Conservation (phyloP, 2,113 vertebrate species). For the Saccopteryx leptura region DNA sequence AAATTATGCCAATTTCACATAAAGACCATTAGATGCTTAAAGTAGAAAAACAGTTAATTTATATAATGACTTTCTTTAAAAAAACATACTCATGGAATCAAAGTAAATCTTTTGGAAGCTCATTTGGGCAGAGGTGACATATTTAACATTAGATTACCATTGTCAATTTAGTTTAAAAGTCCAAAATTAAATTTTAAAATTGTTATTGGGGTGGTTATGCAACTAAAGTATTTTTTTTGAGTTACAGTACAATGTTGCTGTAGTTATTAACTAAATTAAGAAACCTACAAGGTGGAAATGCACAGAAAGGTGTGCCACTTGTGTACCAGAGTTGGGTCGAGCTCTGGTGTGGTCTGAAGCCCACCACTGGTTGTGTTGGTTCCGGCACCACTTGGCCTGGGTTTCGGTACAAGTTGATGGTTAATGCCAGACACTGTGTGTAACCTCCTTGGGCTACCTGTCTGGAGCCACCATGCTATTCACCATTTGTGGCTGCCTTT, state of each 20-base stretch:
- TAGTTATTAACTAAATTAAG: neutral
- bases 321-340: no score
- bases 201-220: neutral
- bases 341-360: no score
- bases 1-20: neutral
- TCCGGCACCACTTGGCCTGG: no score
- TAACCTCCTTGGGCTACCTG: no score
- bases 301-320: no score
- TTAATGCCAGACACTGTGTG: no score
- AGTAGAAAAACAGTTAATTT: constrained; percentile 37
- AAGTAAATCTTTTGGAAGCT: neutral
- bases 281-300: neutral
- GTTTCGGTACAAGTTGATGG: no score
- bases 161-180: neutral
- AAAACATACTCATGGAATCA: neutral
- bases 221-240: neutral
- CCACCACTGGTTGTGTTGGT: no score
- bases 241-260: neutral
- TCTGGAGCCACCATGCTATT: no score
- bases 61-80: neutral
- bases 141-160: neutral
- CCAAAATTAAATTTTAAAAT: constrained; percentile 38
- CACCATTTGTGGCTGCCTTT: no score
- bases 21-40: constrained; percentile 1
- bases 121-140: neutral